A percentile compares a stretch with the other conserved stretches of the same genome.
Conservation (phyloP, 2,113 vertebrate species). For the Furnarius figulus region DNA sequence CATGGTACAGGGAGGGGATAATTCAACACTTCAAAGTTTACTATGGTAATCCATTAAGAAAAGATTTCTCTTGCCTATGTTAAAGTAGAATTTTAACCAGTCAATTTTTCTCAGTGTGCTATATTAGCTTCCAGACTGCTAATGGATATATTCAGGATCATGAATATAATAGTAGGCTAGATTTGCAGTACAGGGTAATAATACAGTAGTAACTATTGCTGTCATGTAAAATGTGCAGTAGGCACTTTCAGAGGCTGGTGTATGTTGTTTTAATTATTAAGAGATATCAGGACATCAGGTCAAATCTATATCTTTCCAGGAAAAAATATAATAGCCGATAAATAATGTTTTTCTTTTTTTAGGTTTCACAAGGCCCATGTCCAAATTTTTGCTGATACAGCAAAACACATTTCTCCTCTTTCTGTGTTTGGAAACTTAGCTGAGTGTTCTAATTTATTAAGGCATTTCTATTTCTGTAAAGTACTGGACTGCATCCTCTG, state of each 20-base stretch:
- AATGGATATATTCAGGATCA: background rate
- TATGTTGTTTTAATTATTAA: background rate
- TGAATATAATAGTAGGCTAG: background rate
- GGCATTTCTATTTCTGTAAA: background rate
- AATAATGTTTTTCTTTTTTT: background rate
- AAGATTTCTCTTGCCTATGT: background rate
- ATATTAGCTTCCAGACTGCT: background rate
- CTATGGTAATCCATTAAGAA: background rate
- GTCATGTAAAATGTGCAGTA: fast-evolving
- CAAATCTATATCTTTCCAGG: background rate
- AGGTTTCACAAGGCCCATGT: background rate
- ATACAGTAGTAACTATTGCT: background rate
- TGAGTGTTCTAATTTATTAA: background rate
- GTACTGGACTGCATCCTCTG: background rate
- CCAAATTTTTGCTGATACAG: background rate
- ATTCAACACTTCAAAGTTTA: background rate
- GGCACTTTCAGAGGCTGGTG: background rate
- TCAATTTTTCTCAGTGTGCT: background rate
- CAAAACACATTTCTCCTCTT: background rate
- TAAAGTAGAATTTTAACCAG: background rate
- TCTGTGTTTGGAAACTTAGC: background rate
- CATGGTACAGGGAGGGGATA: background rate
- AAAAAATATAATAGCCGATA: background rate
- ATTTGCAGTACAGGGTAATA: background rate
- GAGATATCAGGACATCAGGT: background rate